Base-by-base conservation (phyloP, 2,797 vertebrate genomes). In the Alcedo atthis region DNA sequence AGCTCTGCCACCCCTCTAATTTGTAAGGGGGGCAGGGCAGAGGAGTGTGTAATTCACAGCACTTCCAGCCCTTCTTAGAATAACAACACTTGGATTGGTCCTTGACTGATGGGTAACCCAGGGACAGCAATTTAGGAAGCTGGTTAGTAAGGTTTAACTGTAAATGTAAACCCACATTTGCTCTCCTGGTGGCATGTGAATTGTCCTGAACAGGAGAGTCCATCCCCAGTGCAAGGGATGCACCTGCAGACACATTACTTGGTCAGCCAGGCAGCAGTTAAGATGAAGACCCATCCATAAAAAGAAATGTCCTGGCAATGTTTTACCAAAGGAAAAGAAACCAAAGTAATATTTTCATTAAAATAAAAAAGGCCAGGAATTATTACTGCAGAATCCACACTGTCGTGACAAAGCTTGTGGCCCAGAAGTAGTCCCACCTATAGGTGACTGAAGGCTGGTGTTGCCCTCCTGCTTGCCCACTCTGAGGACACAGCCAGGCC, bases 311-410 rank as follows among this genome's bases (percentile, higher is more conserved):
- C 19, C 11, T 55, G 62, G 37, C 12, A 71, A 49, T 2, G 4
- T 58, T 73, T 35, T 76, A 9, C 25, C 42, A 78, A 71, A 81
- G 30, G 32, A 74, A 89, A 87, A 61, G 40, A n/a, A 79, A 35
- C 24, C 5, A 10, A 51, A 84, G 46, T 22, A 9, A 63, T 15
- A 15, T 61, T 28, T 15, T 1, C 24, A 9, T 51, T 49, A 2
- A 43, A 67, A 66, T 12, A 0, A 11, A 12, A 71, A 70, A 25
- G 0, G 0, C 46, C 6, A 6, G 10, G 10, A 61, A 62, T 81
- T 83, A 46, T n/a, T 64, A 0, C 6, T 4, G 19, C 7, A 37
- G 49, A 33, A 33, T 28, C 21, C 28, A 16, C 5, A 20, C 33
- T 40, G 14, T 13, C 40, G 45, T 0, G 1, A 35, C 11, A 49